These are phyloP conservation scores for Podocnemis expansa DNA, from an alignment of 2,113 vertebrate genomes.

Conservation along the genomic window DNA sequence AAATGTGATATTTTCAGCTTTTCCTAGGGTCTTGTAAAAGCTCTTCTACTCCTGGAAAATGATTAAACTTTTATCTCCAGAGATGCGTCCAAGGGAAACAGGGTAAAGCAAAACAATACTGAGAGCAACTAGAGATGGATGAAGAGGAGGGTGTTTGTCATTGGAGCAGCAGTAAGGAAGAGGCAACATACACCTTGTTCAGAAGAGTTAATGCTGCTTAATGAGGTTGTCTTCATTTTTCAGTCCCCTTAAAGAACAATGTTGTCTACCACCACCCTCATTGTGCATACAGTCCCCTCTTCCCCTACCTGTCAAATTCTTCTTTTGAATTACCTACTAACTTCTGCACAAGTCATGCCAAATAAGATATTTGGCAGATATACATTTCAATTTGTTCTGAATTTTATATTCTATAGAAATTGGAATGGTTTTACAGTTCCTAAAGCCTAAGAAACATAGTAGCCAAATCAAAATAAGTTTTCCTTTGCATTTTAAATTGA, in stretches of 20 bases:
- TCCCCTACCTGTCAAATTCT: not conserved
- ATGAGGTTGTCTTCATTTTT: too few species aligned
- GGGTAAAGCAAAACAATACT: not conserved
- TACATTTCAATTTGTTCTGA: not conserved
- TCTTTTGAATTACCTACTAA: not conserved
- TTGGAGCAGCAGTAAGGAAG: not conserved
- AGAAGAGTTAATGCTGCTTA: not conserved
- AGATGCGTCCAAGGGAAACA: not conserved
- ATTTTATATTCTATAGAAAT: not conserved
- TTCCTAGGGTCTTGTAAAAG: too few species aligned
- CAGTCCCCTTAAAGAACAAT: too few species aligned
- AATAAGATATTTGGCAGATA: not conserved
- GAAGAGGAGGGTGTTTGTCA: not conserved
- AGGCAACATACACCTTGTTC: not conserved
- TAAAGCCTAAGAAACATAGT: not conserved
- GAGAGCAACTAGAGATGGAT: not conserved
- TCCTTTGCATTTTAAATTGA: not conserved
- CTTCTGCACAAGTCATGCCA: not conserved
- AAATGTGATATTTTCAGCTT: not conserved
- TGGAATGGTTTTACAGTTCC: not conserved
- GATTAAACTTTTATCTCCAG: fast-evolving
- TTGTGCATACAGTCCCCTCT: not conserved
- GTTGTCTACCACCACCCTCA: not conserved
- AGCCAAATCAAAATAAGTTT: not conserved
- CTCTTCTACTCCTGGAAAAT: not conserved